Percentiles rank a stretch among this genome's conserved stretches.
Conservation (phyloP, 2,113 vertebrate genomes). For the Struthidea cinerea region DNA sequence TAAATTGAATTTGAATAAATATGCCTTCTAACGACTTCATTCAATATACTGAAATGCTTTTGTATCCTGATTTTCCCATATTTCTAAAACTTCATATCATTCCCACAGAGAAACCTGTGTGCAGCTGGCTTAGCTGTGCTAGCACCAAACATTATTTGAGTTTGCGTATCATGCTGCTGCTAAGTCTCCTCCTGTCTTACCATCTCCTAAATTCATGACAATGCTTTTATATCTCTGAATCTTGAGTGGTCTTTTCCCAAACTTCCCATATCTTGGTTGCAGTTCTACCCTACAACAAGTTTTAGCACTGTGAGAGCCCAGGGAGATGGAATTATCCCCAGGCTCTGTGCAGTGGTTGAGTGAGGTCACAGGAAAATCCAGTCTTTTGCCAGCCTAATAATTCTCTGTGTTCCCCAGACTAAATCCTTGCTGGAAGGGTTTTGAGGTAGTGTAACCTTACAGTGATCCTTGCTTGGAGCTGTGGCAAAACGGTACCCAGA, state of each 20-base stretch:
- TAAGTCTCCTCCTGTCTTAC: not conserved
- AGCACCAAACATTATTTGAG: not conserved
- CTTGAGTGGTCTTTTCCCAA: not conserved
- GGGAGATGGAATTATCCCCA: not conserved
- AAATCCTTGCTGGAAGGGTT: not conserved
- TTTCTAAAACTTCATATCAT: not conserved
- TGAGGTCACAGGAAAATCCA: not conserved
- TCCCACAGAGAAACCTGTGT: not conserved
- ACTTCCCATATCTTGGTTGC: not conserved
- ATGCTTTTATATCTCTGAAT: not conserved
- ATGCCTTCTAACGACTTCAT: not conserved
- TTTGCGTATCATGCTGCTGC: not conserved
- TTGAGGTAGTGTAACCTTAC: not conserved
- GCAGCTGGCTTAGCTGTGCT: not conserved
- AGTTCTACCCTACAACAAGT: fast-evolving
- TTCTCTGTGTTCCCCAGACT: not conserved
- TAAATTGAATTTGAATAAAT: not conserved
- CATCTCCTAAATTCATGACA: not conserved
- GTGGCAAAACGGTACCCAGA: not conserved
- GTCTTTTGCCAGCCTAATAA: not conserved
- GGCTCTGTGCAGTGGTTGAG: not conserved
- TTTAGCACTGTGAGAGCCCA: not conserved
- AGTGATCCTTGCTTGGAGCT: not conserved
- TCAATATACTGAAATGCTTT: not conserved
- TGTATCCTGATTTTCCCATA: not conserved